These are phyloP conservation scores for Tautogolabrus adspersus DNA, from an alignment of 2,113 vertebrate genomes.

Conservation along the genomic window DNA sequence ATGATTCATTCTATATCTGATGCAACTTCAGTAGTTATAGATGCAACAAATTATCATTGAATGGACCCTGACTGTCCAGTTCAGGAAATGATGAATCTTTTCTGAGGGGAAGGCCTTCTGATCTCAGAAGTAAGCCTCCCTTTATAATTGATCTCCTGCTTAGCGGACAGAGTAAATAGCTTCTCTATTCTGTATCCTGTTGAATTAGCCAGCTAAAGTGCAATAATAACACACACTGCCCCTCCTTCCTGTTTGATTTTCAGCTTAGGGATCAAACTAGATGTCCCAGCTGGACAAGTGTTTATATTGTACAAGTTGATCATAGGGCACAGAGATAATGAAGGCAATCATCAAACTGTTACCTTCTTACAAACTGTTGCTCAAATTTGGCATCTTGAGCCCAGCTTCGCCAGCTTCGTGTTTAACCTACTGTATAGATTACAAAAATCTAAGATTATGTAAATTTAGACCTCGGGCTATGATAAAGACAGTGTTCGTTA, in stretches of 20 bases:
- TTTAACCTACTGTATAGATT: neutral
- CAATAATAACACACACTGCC: neutral
- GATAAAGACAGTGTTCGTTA: too few relatives aligned
- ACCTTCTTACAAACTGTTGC: neutral
- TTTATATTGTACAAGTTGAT: neutral
- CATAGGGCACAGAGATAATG: neutral
- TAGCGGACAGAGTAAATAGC: neutral
- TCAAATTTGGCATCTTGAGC: neutral
- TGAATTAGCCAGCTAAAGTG: constrained; percentile 9
- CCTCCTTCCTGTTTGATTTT: neutral
- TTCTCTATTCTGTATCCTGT: constrained; percentile 5
- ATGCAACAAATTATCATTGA: neutral
- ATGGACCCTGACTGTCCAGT: neutral
- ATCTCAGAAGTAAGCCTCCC: constrained; percentile 3
- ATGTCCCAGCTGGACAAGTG: neutral
- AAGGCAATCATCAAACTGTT: neutral
- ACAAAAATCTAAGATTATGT: neutral
- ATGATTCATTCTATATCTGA: constrained; percentile 1
- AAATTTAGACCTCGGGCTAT: too few relatives aligned
- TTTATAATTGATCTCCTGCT: constrained; percentile 26
- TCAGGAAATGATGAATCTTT: neutral
- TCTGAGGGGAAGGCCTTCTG: neutral
- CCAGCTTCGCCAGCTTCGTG: neutral
- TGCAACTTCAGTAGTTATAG: constrained; percentile 6
- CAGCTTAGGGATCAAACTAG: neutral